These are phyloP conservation scores for Zaprionus camerounensis DNA, from an alignment of 1,140 invertebrate species.

Conservation along the genomic window DNA sequence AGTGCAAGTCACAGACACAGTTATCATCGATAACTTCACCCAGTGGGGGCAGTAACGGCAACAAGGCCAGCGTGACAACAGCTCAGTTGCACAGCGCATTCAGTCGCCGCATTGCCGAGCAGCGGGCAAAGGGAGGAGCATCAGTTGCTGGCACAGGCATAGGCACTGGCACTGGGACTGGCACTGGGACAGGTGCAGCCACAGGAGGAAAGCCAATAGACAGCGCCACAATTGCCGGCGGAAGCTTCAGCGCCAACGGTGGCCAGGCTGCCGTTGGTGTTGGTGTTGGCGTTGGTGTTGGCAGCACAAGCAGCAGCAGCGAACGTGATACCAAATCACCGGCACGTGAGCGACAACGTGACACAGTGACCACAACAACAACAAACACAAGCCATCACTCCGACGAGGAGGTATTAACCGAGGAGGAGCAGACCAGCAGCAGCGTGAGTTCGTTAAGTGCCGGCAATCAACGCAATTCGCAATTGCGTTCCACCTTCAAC, in stretches of 20 bases:
- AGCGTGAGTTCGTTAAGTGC: conserved; percentile 78
- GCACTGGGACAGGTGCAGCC: conserved; percentile 29
- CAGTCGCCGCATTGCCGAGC: conserved; percentile 66
- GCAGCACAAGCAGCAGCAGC: conserved; percentile 61
- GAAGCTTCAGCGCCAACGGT: conserved; percentile 82
- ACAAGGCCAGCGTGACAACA: conserved; percentile 67
- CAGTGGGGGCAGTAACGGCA: not conserved
- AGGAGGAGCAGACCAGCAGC: conserved; percentile 79
- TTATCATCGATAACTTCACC: conserved; percentile 30
- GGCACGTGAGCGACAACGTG: conserved; percentile 15
- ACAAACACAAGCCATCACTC: conserved; percentile 38
- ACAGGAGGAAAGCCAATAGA: conserved; percentile 36
- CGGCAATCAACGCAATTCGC: conserved; percentile 82
- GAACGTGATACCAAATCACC: conserved; percentile 66
- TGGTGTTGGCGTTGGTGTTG: conserved; percentile 59
- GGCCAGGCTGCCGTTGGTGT: conserved; percentile 81
- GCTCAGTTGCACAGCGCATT: conserved; percentile 74
- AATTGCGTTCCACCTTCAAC: conserved; percentile 83
- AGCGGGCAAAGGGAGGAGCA: conserved; percentile 42
- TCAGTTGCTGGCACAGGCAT: conserved; percentile 45
- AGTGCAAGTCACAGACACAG: conserved; percentile 1
- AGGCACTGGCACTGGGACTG: not conserved
- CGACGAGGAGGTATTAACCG: conserved; percentile 67
- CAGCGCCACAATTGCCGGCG: conserved; percentile 81
- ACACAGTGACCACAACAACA: not conserved